Evolutionary conservation across 1,140 invertebrate genomes (phyloP), one percentile per base, ranked within the genome.

Genomic region (Ceratosolen solmsi): DNA sequence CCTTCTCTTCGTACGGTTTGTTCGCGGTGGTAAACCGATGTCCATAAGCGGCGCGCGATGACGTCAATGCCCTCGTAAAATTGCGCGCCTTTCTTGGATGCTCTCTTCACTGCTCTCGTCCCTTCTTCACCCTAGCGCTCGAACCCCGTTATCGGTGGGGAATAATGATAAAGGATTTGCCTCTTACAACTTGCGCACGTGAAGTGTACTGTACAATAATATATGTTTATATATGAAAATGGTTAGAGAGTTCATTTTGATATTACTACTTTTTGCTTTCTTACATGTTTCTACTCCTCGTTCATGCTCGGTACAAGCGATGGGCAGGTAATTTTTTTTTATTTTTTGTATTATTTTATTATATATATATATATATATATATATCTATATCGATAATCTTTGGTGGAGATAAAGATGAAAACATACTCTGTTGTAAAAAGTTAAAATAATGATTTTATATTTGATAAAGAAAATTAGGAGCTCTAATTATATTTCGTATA

Each of bases 21-120:
- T 20, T 22, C 8, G 20, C 8, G 20, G 54, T 15, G 70, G 41
- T 3, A 30, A 30, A 51, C 41, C 36, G 36, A 68, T n/a, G 33
- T 68, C 36, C 30, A 13, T 2, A 15, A 30, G 46, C 30, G 8
- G 38, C 49, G 51, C 65, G 1, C 60, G 25, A 82, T 82, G 80
- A 82, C 80, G 80, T 82, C 80, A 82, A 77, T 77, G 80, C 80
- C 80, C 80, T 82, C 73, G 27, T 72, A 80, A 73, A 72, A 80
- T 60, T n/a, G 56, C 33, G 36, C 78, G 54, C 46, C 8, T 58
- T 51, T n/a, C n/a, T n/a, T n/a, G n/a, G n/a, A n/a, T n/a, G n/a
- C n/a, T n/a, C n/a, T n/a, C n/a, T n/a, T n/a, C n/a, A n/a, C n/a
- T n/a, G n/a, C n/a, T n/a, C 25, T 1, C 46, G n/a, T 22, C 25